These are phyloP conservation scores for Ctenopoma multispine DNA, from an alignment of 2,797 vertebrate genomes.

Conservation along the genomic window DNA sequence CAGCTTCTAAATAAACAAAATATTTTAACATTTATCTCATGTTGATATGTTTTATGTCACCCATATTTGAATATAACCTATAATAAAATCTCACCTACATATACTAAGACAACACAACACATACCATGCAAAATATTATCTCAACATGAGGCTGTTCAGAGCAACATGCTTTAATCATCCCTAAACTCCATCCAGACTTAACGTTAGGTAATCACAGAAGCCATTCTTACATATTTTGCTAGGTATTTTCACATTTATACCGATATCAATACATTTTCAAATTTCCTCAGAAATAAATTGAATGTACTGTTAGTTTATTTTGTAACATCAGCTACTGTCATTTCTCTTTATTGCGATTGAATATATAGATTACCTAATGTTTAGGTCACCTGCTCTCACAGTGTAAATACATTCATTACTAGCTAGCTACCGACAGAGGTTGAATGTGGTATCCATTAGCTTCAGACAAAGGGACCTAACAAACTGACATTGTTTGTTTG, in stretches of 20 bases:
- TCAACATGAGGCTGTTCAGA: background rate
- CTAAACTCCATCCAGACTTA: background rate
- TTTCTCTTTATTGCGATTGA: background rate
- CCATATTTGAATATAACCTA: no score
- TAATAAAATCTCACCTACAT: no score
- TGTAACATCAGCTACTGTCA: background rate
- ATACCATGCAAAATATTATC: background rate
- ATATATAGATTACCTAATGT: background rate
- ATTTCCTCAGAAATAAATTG: background rate
- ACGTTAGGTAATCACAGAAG: no score
- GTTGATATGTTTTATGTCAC: no score
- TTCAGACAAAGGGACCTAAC: constrained; percentile 49
- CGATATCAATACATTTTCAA: no score
- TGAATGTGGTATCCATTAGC: background rate
- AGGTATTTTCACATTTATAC: no score
- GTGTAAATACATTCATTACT: background rate
- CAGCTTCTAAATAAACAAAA: no score
- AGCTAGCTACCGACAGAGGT: background rate
- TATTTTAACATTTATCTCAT: no score
- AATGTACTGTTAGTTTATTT: background rate
- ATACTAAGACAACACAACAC: no score
- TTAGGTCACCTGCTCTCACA: background rate
- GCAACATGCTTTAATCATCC: background rate
- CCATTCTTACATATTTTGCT: no score
- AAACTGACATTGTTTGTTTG: constrained; percentile 17